Percentiles rank a stretch among this genome's conserved stretches.
Evolutionary conservation across 2,888 invertebrate species (phyloP).

Genomic region (Lamellibrachia columna): DNA sequence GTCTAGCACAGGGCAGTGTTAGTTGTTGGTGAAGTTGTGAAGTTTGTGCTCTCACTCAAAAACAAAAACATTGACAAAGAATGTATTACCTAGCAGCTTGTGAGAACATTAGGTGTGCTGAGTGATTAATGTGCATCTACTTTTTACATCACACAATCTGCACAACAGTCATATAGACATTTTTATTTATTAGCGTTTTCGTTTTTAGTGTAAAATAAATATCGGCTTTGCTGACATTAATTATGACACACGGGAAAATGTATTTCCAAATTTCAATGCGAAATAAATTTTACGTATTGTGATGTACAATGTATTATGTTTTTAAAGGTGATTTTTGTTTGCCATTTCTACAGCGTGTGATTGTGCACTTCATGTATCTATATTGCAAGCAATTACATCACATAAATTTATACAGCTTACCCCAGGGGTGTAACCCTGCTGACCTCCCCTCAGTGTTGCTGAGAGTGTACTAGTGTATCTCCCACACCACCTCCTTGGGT

Average conservation of each 20-base stretch:
- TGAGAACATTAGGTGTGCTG: not conserved
- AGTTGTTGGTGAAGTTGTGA: not conserved
- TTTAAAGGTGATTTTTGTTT: not conserved
- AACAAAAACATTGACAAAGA: not conserved
- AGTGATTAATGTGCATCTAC: not conserved
- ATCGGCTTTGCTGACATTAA: not conserved
- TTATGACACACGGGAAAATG: not conserved
- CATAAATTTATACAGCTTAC: not conserved
- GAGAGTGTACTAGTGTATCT: no score
- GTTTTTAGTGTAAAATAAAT: not conserved
- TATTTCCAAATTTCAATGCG: not conserved
- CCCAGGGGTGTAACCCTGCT: not conserved
- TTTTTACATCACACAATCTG: no score
- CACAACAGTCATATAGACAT: not conserved
- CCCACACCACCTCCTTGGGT: not conserved
- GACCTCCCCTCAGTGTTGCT: no score
- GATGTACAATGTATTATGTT: not conserved
- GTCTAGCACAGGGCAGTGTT: no score
- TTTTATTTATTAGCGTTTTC: not conserved
- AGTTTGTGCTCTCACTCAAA: no score
- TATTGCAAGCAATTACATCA: not conserved
- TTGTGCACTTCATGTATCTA: not conserved
- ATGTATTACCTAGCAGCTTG: not conserved
- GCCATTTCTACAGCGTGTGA: not conserved
- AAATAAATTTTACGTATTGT: not conserved